Base-by-base conservation (phyloP, 2,888 invertebrate species). In the Eudemis profundana region DNA sequence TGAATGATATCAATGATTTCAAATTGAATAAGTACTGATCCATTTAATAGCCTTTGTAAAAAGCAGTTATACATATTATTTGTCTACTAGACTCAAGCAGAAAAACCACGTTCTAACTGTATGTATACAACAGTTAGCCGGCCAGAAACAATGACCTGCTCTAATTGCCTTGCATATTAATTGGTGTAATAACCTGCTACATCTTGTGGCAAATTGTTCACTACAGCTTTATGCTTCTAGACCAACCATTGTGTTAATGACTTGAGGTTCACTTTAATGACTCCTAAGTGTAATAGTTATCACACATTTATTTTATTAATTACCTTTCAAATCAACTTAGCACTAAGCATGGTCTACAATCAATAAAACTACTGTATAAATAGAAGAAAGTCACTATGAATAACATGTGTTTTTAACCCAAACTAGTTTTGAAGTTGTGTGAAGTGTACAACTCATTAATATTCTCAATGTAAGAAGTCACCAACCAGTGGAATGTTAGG, bases 91-190 rank as follows among this genome's bases (percentile, higher is more conserved):
- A 0, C 10, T 33, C 7, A 33, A 33, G 5, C 7, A 33, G 23
- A 14, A 38, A 23, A 17, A 54, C 3, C n/a, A 40, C 5, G 42
- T 19, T 12, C 19, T 44, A 44, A 19, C 44, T 44, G 44, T 44
- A 21, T 42, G 17, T 17, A 4, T 2, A 8, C 1, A 42, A 12
- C 44, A 12, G 44, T 21, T 44, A 44, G 19, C 44, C 12, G 19
- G 44, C 12, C 19, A 12, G 12, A 19, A 44, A 44, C 10, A 19
- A 10, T 19, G 40, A 14, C 17, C 17, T 15, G 17, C 17, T 44
- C 15, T 54, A 54, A 54, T 54, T 54, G 54, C 21, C 36, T 15
- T 54, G 54, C 40, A 42, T 54, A 54, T 54, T 27, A 42, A 54
- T 54, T 40, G 4, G 23, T 38, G 23, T 54, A 29, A 50, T 50